Conservation (phyloP, 2,113 vertebrate genomes). For the Nycticryphes semicollaris region DNA sequence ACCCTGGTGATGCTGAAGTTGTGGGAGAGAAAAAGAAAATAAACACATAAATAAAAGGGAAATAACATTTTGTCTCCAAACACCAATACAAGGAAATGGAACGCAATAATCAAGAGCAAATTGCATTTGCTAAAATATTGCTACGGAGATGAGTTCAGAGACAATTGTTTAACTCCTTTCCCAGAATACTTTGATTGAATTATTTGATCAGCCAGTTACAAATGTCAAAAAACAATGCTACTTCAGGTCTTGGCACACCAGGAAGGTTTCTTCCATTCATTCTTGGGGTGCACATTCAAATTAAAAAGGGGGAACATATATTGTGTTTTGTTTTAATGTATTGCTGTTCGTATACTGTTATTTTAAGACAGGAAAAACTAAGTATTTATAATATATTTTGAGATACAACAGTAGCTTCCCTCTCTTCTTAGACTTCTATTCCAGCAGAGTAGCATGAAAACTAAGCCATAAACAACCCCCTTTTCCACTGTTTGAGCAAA, state of each 20-base stretch:
- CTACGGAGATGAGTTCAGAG: conserved; percentile 3
- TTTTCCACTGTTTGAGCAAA: background rate
- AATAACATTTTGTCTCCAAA: conserved; percentile 16
- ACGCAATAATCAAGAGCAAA: conserved; percentile 24
- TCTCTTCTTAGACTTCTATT: background rate
- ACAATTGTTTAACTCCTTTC: background rate
- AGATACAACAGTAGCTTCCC: background rate
- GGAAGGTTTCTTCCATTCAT: background rate
- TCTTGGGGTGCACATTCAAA: background rate
- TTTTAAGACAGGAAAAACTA: background rate
- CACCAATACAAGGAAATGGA: conserved; percentile 10
- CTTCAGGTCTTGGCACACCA: background rate
- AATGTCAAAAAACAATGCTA: background rate
- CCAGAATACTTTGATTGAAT: conserved; percentile 25
- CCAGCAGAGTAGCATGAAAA: background rate
- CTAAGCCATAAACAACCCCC: background rate
- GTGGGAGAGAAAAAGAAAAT: background rate
- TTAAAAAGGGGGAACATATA: background rate
- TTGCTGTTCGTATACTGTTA: background rate
- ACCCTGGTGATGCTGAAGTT: background rate
- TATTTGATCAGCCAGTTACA: background rate
- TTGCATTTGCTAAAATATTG: conserved; percentile 11
- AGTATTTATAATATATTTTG: background rate
- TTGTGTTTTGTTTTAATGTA: background rate
- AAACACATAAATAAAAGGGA: background rate